Percentiles rank a stretch among this genome's conserved stretches.
Conservation (phyloP, 2,888 invertebrate species). For the Acanthacorydalis orientalis region DNA sequence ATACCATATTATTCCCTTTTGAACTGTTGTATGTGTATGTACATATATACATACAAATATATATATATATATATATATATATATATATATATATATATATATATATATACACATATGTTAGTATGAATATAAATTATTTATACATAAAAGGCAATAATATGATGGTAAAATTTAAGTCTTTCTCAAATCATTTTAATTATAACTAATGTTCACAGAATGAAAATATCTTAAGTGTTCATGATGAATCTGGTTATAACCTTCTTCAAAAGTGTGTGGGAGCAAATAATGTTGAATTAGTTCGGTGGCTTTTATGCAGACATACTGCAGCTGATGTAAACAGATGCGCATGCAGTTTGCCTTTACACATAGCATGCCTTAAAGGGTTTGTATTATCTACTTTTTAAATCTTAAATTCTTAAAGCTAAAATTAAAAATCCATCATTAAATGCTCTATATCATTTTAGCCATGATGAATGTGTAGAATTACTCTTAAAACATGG, state of each 20-base stretch:
- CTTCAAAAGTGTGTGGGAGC: constrained; percentile 57
- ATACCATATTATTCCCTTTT: too few relatives aligned
- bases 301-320: constrained; percentile 46
- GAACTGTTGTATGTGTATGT: too few relatives aligned
- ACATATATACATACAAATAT: too few relatives aligned
- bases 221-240: constrained; percentile 46
- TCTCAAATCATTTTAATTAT: neutral
- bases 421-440: neutral
- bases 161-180: too few relatives aligned
- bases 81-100: too few relatives aligned
- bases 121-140: too few relatives aligned
- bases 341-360: constrained; percentile 55
- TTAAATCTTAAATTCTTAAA: neutral
- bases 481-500: constrained; percentile 50
- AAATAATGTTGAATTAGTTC: constrained; percentile 50
- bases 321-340: constrained; percentile 44
- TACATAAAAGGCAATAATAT: too few relatives aligned
- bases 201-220: constrained; percentile 32
- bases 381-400: constrained; percentile 27
- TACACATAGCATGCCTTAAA: constrained; percentile 56
- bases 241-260: constrained; percentile 51
- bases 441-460: constrained; percentile 10
- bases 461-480: constrained; percentile 46
- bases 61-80: too few relatives aligned
- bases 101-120: too few relatives aligned